Conservation (phyloP, 2,888 invertebrate species). For the Rhynchonema sp. region DNA sequence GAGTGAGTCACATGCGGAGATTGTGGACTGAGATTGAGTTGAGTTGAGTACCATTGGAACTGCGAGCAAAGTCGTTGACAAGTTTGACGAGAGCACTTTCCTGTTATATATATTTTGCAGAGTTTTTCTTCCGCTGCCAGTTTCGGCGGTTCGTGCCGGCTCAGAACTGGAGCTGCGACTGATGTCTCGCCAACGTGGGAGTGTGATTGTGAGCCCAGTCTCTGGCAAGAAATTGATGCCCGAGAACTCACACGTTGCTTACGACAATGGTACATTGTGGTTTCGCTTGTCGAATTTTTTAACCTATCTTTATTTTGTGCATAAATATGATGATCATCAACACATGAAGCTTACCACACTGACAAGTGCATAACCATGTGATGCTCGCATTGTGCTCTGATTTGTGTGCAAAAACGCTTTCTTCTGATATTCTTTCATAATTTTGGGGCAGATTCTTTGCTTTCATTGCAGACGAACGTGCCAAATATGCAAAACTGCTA, state of each 20-base stretch:
- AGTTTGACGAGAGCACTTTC: no score
- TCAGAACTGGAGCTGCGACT: conserved; percentile 49
- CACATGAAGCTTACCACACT: neutral
- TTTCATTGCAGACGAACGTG: no score
- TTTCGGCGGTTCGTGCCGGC: conserved; percentile 32
- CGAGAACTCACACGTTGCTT: neutral
- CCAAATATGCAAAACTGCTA: neutral
- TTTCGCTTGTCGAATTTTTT: no score
- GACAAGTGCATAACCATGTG: neutral
- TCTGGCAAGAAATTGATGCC: no score
- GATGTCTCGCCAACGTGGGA: conserved; percentile 57
- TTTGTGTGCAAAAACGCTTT: neutral
- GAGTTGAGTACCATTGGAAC: no score
- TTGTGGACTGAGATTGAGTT: no score
- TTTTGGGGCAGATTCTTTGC: no score
- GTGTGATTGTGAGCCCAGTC: conserved; percentile 30
- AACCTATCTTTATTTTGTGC: neutral
- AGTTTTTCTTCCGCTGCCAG: neutral
- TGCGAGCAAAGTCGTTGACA: no score
- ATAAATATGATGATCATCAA: neutral
- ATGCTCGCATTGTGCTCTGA: neutral
- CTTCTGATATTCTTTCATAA: neutral
- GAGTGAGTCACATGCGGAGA: no score
- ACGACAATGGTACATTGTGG: neutral
- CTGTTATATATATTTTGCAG: neutral